Conservation (phyloP, 2,888 invertebrate genomes). For the Malachius bipustulatus region DNA sequence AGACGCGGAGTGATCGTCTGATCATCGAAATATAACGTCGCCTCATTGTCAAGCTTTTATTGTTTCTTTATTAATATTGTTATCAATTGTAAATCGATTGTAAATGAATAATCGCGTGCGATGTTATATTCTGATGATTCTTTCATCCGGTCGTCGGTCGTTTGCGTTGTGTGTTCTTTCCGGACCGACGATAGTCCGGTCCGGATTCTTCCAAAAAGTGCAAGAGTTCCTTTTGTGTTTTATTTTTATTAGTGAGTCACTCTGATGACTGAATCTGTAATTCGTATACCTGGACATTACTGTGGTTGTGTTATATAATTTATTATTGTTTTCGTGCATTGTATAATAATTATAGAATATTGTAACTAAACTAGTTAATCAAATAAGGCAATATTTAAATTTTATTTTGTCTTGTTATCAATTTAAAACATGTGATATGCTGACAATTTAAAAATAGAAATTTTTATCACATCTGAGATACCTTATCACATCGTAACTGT, state of each 20-base stretch:
- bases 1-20: too few species aligned
- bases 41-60: too few species aligned
- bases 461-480: constrained; percentile 28
- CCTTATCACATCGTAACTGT: constrained; percentile 25
- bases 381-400: constrained; percentile 30
- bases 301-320: constrained; percentile 29
- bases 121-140: too few species aligned
- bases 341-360: too few species aligned
- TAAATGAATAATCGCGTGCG: too few species aligned
- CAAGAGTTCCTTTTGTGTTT: constrained; percentile 8
- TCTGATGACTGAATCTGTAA: constrained; percentile 10
- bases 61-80: too few species aligned
- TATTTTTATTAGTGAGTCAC: neutral
- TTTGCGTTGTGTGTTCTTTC: too few species aligned
- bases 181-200: too few species aligned
- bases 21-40: too few species aligned
- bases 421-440: constrained; percentile 29
- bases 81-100: too few species aligned
- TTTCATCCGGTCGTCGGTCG: too few species aligned
- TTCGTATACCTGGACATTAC: constrained; percentile 27
- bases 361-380: constrained; percentile 15
- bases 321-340: constrained; percentile 20
- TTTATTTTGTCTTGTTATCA: constrained; percentile 19
- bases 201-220: too few species aligned
- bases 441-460: constrained; percentile 32